Percentiles rank a stretch among this genome's conserved stretches.
These are phyloP conservation scores for chimpanzee (Pan troglodytes) DNA, from an alignment of 2,113 vertebrate genomes.

Conservation along the genomic window DNA sequence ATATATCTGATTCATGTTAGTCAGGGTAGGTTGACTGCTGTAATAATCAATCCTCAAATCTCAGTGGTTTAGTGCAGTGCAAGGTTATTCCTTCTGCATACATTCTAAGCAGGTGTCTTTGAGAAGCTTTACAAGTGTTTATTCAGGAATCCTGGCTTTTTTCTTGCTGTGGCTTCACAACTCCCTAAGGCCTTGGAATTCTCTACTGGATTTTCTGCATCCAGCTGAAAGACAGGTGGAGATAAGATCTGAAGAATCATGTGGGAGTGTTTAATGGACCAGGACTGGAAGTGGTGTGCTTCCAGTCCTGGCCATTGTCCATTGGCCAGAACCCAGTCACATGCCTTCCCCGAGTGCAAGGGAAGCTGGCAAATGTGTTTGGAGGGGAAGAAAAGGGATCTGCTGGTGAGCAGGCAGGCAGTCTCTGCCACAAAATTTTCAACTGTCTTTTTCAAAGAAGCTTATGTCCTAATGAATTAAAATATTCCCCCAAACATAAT, in stretches of 20 bases:
- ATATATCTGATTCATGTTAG: too few species aligned
- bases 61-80: neutral
- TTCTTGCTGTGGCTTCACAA: neutral
- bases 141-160: neutral
- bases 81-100: neutral
- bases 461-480: neutral
- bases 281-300: neutral
- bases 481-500: neutral
- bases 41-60: neutral
- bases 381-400: neutral
- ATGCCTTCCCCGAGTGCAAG: neutral
- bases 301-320: too few species aligned
- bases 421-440: neutral
- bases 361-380: neutral
- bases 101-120: neutral
- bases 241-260: neutral
- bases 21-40: too few species aligned
- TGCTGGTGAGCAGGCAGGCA: neutral
- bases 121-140: neutral
- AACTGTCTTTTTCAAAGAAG: neutral
- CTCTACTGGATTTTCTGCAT: neutral
- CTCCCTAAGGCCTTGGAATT: neutral
- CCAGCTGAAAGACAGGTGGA: neutral
- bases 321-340: neutral
- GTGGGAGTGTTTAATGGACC: neutral